Conservation (phyloP, 1,140 invertebrate species). For the Trichogramma pretiosum region DNA sequence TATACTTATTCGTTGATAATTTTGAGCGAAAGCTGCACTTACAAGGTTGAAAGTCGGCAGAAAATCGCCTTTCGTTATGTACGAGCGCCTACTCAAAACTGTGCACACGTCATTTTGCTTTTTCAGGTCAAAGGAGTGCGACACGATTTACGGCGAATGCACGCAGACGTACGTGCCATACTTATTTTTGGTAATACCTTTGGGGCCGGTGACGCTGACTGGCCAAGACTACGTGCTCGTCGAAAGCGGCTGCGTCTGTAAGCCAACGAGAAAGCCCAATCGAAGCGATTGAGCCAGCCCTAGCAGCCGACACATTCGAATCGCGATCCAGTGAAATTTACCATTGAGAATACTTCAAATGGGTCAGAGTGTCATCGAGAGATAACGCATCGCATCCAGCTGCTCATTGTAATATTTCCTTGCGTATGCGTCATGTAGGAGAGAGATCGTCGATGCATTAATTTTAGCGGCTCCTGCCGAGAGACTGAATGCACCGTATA, state of each 20-base stretch:
- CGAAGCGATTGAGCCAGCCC: background rate
- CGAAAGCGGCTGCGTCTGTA: slow-evolving; percentile 84
- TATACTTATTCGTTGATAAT: slow-evolving; percentile 15
- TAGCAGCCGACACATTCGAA: no score
- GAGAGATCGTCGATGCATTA: no score
- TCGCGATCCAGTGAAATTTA: no score
- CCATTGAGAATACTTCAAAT: no score
- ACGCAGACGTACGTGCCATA: slow-evolving; percentile 88
- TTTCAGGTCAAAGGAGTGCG: slow-evolving; percentile 73
- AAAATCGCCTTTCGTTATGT: background rate
- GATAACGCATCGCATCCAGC: no score
- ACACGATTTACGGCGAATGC: slow-evolving; percentile 77
- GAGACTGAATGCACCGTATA: no score
- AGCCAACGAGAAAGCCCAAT: slow-evolving; percentile 61
- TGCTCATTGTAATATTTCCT: no score
- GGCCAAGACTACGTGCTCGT: slow-evolving; percentile 88
- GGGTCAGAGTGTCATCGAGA: no score
- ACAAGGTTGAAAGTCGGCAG: background rate
- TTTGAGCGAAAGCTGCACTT: background rate
- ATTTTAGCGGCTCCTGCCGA: no score
- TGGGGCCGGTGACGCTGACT: slow-evolving; percentile 82
- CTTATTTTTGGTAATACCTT: slow-evolving; percentile 78
- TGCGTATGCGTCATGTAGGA: no score
- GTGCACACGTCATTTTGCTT: background rate
- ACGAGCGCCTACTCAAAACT: no score